Evolutionary conservation across 1,140 invertebrate species (phyloP).

Genomic region (Drosophila micromelanica): DNA sequence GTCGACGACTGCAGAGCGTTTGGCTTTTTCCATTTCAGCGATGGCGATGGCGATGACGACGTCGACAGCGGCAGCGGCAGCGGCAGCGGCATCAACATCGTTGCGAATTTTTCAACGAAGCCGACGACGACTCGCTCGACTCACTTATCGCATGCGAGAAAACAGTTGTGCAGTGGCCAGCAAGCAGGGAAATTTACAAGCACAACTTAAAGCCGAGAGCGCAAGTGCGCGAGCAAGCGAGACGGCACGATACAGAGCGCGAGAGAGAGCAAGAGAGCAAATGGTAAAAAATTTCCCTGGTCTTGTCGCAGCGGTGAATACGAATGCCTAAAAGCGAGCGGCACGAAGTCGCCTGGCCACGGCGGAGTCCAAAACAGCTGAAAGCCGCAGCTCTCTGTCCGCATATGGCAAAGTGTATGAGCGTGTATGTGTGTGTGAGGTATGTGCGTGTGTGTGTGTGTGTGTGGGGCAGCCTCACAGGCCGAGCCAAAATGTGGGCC

Average conservation of each 20-base stretch:
- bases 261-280: slow-evolving; percentile 7
- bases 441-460: background rate
- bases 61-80: slow-evolving; percentile 13
- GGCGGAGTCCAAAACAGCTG: slow-evolving; percentile 36
- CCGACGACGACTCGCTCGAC: slow-evolving; percentile 13
- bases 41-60: background rate
- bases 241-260: background rate
- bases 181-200: slow-evolving; percentile 52
- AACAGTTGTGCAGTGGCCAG: background rate
- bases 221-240: background rate
- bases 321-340: slow-evolving; percentile 2
- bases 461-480: slow-evolving; percentile 1
- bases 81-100: slow-evolving; percentile 3
- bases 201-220: slow-evolving; percentile 29
- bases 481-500: slow-evolving; percentile 54
- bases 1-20: slow-evolving; percentile 49
- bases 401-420: background rate
- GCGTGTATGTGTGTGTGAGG: background rate
- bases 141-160: slow-evolving; percentile 66
- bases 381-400: slow-evolving; percentile 21
- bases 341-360: background rate
- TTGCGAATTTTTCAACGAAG: slow-evolving; percentile 28
- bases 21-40: slow-evolving; percentile 20
- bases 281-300: slow-evolving; percentile 30
- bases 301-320: slow-evolving; percentile 46